phyloP scores from a whole-genome alignment of 2,113 vertebrate species.

The Myotis davidii region DNA sequence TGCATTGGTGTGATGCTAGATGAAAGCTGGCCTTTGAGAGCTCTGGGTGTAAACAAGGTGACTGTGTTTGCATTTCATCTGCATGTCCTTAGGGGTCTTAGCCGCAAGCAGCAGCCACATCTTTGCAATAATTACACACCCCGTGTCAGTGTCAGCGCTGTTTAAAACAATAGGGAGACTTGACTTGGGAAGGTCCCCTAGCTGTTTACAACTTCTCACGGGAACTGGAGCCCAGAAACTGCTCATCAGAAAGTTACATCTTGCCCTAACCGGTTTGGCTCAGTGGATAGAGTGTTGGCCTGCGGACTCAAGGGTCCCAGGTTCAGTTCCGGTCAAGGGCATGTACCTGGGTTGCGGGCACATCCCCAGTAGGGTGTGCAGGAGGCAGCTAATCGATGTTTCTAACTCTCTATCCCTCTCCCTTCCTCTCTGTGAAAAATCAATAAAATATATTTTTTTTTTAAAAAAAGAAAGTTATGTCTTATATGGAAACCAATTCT shows the following conservation, averaged over 20 bases:
- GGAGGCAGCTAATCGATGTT: too few species aligned
- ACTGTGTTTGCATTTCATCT: background rate
- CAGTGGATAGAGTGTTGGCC: too few species aligned
- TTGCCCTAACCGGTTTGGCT: too few species aligned
- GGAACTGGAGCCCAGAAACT: background rate
- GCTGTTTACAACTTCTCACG: background rate
- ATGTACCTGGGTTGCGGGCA: too few species aligned
- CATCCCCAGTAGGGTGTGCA: too few species aligned
- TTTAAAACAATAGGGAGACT: background rate
- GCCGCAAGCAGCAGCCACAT: background rate
- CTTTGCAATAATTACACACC: background rate
- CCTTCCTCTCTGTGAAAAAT: too few species aligned
- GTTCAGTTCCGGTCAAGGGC: too few species aligned
- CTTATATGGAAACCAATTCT: background rate
- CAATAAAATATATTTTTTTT: too few species aligned
- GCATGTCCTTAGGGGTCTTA: background rate
- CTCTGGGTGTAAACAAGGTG: background rate
- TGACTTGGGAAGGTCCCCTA: background rate
- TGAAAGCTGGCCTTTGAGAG: background rate
- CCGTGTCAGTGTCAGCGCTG: background rate
- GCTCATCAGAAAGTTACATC: background rate
- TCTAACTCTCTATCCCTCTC: too few species aligned
- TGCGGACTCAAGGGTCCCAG: too few species aligned
- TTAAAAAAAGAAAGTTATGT: too few species aligned
- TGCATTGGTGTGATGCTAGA: fast-evolving